Evolutionary conservation across 2,113 vertebrate genomes (phyloP), one percentile per base, ranked within the genome.

Genomic region (Phaethornis superciliosus): DNA sequence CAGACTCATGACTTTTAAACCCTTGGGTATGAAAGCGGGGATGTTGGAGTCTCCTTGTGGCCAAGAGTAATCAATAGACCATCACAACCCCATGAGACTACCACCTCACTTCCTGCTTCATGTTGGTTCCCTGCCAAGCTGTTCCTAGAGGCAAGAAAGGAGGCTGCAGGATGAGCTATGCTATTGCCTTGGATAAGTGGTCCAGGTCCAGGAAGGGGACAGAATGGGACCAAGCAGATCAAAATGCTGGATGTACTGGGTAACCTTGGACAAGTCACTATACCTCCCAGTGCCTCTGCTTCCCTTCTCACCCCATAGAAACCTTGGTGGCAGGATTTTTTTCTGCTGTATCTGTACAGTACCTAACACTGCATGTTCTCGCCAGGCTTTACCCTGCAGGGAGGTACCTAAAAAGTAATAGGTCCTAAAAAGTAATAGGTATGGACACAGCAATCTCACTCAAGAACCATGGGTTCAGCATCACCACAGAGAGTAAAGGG

Each of bases 121-220:
- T 58, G 46, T 63, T 76, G n/a, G 7, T 35, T 74, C 80, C n/a
- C n/a, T 84, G 46, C 18, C 67, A 52, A 32, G 54, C 33, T 1
- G 1, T 47, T 85, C 71, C 81, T 60, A 67, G 72, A 72, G 54
- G 12, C 19, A 75, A 33, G 15, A 72, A 79, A 68, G 54, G 12
- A 35, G 15, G 1, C 4, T 59, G 7, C 19, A 44, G 62, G 17
- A 33, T 59, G 28, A 85, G 54, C 40, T 47, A 21, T 12, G 22
- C 46, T 81, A 3, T 14, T 59, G 52, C 7, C 0, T 65, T 35
- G 0, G 0, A 17, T 33, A 52, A 1, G 7, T 23, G 67, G 44
- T 37, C 47, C 4, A 42, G 32, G 58, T 75, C 28, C 28, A 37
- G 46, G n/a, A 52, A 65, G 56, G 51, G 22, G 23, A 58, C 26